Conservation (phyloP, 2,797 vertebrate genomes). For the Mareca strepera region DNA sequence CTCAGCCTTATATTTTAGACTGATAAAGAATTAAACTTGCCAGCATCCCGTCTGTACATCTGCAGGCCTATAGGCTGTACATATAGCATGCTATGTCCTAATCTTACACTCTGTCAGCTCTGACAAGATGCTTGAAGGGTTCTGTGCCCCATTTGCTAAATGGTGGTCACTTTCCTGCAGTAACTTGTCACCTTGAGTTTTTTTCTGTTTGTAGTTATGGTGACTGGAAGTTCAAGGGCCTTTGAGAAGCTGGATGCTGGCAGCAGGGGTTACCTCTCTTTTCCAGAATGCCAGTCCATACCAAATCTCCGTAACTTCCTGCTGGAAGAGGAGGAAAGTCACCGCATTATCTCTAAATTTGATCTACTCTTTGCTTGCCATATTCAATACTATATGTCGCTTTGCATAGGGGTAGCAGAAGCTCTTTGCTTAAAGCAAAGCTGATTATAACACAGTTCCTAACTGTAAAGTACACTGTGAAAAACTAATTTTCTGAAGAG, state of each 20-base stretch:
- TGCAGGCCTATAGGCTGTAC: not conserved
- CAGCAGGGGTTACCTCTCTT: constrained; percentile 30
- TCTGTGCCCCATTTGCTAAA: not conserved
- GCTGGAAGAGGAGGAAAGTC: constrained; percentile 46
- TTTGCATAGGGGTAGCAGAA: not conserved
- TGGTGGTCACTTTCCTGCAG: not conserved
- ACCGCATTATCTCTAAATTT: constrained; percentile 46
- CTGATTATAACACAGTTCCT: not conserved
- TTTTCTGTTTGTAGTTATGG: constrained; percentile 20
- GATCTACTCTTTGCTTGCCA: not conserved
- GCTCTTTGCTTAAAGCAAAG: not conserved
- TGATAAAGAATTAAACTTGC: not conserved
- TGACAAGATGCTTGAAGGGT: not conserved
- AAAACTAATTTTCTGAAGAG: not conserved
- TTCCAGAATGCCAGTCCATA: constrained; percentile 48
- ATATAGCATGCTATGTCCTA: not conserved
- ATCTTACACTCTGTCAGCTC: not conserved
- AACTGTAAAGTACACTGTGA: not conserved
- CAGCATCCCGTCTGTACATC: not conserved
- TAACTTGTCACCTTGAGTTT: not conserved
- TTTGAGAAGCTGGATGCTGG: constrained; percentile 57
- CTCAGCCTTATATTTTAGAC: not conserved
- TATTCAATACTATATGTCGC: not conserved
- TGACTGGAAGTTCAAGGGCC: constrained; percentile 43
- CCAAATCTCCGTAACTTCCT: constrained; percentile 56